phyloP scores from a whole-genome alignment of 2,797 vertebrate genomes.

The Anisognathus igniventris region DNA sequence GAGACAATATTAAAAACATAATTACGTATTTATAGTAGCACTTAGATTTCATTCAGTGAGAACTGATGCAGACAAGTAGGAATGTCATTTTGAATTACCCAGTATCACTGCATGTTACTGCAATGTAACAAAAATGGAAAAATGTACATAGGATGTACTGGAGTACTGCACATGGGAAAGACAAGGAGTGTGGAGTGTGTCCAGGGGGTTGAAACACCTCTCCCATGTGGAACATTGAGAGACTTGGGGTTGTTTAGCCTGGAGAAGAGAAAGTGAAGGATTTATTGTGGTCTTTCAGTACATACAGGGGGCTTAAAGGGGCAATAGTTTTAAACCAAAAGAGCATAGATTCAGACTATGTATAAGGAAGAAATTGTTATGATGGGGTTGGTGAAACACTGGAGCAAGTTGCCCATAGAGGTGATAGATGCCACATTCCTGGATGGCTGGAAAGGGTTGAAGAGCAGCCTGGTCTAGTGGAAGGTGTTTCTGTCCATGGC shows the following conservation, averaged over 20 bases:
- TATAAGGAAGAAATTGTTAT: not conserved
- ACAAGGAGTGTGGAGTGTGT: not conserved
- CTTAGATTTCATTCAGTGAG: not conserved
- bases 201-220: not conserved
- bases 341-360: accelerated
- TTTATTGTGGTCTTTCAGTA: not conserved
- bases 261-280: not conserved
- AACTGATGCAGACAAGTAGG: not conserved
- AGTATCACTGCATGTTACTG: not conserved
- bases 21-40: not conserved
- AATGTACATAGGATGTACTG: not conserved
- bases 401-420: not conserved
- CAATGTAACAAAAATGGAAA: not conserved
- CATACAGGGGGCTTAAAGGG: not conserved
- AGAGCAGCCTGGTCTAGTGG: accelerated
- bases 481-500: not conserved
- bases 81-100: not conserved
- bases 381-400: not conserved
- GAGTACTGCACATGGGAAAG: accelerated
- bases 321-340: not conserved
- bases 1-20: not conserved
- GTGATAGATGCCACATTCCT: not conserved
- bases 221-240: not conserved
- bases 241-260: not conserved
- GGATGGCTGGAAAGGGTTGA: not conserved